Evolutionary conservation across 2,797 vertebrate genomes (phyloP), one percentile per base, ranked within the genome.

Genomic region (Rhabdophis nuchalis): DNA sequence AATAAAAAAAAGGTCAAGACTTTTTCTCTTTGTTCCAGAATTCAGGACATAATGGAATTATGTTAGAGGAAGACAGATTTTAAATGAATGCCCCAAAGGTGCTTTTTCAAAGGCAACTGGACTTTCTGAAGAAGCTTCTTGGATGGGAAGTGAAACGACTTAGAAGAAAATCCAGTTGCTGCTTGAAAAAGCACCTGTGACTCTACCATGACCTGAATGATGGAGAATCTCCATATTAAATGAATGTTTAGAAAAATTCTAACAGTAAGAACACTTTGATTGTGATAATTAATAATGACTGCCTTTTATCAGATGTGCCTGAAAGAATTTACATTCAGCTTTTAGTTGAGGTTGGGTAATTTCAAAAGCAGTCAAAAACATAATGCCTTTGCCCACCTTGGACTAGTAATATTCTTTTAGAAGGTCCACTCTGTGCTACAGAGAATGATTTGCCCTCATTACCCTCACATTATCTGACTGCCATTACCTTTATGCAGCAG

Each of bases 401-500:
- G 32, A 6, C 5, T 20, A 64, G 0, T 36, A 46, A 91, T 54
- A 50, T 3, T 86, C 1, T 88, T 60, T 18, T 29, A 91, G 0
- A 6, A 12, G 12, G 12, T 29, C 58, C 57, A 92, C 60, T n/a
- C 50, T 53, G 8, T 41, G 87, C 32, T 14, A 68, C 29, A 8
- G 90, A 92, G 89, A 29, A n/a, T 91, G 6, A 1, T 23, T 46
- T 32, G 46, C 72, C 90, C 1, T 86, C 90, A 52, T 90, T 93
- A 87, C 29, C 23, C 20, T 89, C 50, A 23, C 36, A 93, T 89
- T 41, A 14, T 64, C 86, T 87, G 32, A 90, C 14, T 18, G 82
- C 13, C 0, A 0, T 93, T 91, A 91, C 32, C 0, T 0, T 13
- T 90, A 91, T 5, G 88, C 29, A 94, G 16, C 0, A 0, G 60